A percentile compares a stretch with the other conserved stretches of the same genome.
These are phyloP conservation scores for Mustela nigripes DNA, from an alignment of 2,113 vertebrate genomes.

Conservation along the genomic window DNA sequence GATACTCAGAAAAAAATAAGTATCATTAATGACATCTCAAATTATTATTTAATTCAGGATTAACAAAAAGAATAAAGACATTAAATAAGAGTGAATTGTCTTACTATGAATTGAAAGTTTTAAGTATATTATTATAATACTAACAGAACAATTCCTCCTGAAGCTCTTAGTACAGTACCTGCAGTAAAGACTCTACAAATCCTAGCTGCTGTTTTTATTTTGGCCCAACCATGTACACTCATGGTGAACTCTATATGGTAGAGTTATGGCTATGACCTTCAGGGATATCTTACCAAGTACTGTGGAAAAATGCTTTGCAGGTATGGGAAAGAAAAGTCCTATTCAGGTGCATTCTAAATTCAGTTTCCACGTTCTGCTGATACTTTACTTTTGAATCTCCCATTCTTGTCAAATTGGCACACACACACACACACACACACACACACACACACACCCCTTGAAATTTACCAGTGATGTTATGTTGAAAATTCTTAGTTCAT, in stretches of 20 bases:
- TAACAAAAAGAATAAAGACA: background rate
- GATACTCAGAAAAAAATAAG: background rate
- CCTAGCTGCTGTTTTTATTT: background rate
- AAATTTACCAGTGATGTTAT: background rate
- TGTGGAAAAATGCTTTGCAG: background rate
- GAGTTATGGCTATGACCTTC: background rate
- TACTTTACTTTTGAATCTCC: background rate
- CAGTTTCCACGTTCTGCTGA: background rate
- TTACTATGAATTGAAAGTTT: background rate
- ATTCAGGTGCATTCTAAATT: background rate
- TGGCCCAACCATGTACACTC: background rate
- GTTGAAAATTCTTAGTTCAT: background rate
- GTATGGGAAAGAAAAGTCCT: background rate
- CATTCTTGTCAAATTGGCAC: background rate
- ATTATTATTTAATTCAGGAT: background rate
- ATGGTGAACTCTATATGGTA: rapidly evolving
- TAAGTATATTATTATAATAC: background rate
- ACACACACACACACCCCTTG: background rate
- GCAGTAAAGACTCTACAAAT: background rate
- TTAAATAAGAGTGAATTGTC: background rate
- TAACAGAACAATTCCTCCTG: background rate
- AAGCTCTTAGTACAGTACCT: background rate
- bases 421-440: background rate
- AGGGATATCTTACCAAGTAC: background rate
- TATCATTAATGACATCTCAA: background rate